Conservation (phyloP, 2,888 invertebrate genomes). For the Nematopogon swammerdamellus region DNA sequence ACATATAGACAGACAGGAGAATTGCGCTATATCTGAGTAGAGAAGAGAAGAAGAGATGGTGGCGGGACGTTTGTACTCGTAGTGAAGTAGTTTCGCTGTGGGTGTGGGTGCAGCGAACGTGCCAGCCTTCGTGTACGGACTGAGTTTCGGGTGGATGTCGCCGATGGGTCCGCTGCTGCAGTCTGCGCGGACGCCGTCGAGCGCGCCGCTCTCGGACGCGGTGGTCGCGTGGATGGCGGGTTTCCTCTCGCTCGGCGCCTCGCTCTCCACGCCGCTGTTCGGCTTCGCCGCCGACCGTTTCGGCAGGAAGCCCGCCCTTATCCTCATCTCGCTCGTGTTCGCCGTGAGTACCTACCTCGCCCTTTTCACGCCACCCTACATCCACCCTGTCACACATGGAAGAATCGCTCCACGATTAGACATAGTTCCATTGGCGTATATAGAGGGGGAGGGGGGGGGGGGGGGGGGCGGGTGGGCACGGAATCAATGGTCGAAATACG, state of each 20-base stretch:
- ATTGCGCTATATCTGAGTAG: too few species aligned
- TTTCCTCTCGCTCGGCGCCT: slow-evolving; percentile 24
- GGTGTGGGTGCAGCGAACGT: slow-evolving; percentile 28
- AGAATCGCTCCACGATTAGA: neutral
- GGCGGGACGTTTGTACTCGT: too few species aligned
- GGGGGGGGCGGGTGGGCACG: too few species aligned
- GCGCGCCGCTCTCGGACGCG: slow-evolving; percentile 17
- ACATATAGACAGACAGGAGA: too few species aligned
- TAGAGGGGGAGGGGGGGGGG: neutral
- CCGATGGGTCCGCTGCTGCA: slow-evolving; percentile 23
- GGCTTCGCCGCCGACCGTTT: slow-evolving; percentile 21
- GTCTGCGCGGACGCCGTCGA: slow-evolving; percentile 16
- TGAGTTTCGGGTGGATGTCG: slow-evolving; percentile 26
- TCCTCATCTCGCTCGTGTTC: slow-evolving; percentile 31
- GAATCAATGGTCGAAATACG: too few species aligned
- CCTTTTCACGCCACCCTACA: too few species aligned
- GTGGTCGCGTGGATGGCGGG: slow-evolving; percentile 28
- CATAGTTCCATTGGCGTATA: too few species aligned
- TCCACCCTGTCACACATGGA: too few species aligned
- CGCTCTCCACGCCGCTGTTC: slow-evolving; percentile 25
- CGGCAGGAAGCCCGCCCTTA: slow-evolving; percentile 25
- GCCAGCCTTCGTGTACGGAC: slow-evolving; percentile 24
- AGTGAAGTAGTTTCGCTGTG: too few species aligned
- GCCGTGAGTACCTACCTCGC: slow-evolving; percentile 17
- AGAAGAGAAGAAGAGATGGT: too few species aligned